These are phyloP conservation scores for Neopipo cinnamomea DNA, from an alignment of 2,113 vertebrate species.

Conservation along the genomic window DNA sequence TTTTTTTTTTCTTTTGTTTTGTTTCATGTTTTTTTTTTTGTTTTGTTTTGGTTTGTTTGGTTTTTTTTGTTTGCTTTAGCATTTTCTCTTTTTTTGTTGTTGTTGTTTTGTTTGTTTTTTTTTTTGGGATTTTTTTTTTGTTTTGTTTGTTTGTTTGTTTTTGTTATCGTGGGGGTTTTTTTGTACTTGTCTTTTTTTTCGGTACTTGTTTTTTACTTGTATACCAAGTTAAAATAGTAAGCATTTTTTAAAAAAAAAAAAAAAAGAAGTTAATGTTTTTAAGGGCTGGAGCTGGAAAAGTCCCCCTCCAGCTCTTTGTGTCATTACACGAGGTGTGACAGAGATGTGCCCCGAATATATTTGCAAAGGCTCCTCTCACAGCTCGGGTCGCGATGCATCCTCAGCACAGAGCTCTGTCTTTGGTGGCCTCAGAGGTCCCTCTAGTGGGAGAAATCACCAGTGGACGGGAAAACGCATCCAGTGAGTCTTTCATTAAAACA, in stretches of 20 bases:
- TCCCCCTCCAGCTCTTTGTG: not conserved
- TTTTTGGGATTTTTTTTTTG: too few species aligned
- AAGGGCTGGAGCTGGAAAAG: not conserved
- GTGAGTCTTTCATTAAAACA: not conserved
- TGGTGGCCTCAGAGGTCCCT: not conserved
- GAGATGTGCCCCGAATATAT: not conserved
- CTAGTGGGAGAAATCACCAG: not conserved
- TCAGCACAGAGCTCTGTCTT: not conserved
- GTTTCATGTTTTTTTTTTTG: too few species aligned
- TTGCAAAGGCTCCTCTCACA: not conserved
- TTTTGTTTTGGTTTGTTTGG: too few species aligned
- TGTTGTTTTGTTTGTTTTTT: too few species aligned
- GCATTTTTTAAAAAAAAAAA: not conserved
- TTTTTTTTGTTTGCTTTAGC: too few species aligned
- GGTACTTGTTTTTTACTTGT: rapidly evolving
- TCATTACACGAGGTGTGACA: not conserved
- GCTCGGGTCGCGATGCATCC: not conserved
- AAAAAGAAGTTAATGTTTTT: not conserved
- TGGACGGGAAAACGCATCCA: not conserved
- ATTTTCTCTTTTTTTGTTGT: too few species aligned
- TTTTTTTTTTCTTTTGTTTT: not conserved
- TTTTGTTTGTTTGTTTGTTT: too few species aligned
- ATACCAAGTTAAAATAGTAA: not conserved
- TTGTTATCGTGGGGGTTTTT: not conserved
- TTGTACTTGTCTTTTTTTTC: too few species aligned